A percentile compares a stretch with the other conserved stretches of the same genome.
Conservation (phyloP, 2,113 vertebrate genomes). For the Paradisaea rubra region DNA sequence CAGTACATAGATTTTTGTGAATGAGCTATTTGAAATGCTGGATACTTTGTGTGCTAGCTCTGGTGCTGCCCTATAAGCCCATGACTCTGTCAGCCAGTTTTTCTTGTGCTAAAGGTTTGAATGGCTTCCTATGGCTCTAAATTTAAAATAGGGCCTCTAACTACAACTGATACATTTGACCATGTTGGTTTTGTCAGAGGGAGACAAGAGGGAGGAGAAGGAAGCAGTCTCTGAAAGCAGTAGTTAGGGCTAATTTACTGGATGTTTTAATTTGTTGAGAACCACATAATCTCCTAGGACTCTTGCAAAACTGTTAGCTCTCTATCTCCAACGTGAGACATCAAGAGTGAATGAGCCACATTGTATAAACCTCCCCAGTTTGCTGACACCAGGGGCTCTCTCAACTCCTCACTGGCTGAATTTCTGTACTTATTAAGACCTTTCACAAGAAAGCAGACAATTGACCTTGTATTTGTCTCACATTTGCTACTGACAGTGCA, state of each 20-base stretch:
- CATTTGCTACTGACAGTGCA: neutral
- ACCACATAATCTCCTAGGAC: neutral
- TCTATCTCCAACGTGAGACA: neutral
- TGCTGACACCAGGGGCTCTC: neutral
- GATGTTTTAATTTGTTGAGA: conserved; percentile 23
- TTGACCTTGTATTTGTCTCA: neutral
- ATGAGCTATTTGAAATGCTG: conserved; percentile 6
- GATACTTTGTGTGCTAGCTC: neutral
- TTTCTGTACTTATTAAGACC: neutral
- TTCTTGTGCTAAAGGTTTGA: neutral
- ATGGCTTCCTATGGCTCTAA: neutral
- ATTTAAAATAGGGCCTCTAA: neutral
- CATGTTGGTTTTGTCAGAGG: neutral
- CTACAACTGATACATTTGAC: neutral
- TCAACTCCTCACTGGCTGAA: neutral
- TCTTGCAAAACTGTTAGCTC: neutral
- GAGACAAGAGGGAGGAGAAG: neutral
- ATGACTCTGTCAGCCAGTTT: neutral
- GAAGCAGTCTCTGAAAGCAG: neutral
- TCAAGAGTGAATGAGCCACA: neutral
- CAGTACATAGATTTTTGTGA: conserved; percentile 38
- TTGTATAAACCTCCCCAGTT: neutral
- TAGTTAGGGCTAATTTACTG: neutral
- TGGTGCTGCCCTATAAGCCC: neutral
- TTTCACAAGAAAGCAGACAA: neutral